Evolutionary conservation across 2,113 vertebrate species (phyloP), one percentile per base, ranked within the genome.

Genomic region (Megaleporinus macrocephalus): DNA sequence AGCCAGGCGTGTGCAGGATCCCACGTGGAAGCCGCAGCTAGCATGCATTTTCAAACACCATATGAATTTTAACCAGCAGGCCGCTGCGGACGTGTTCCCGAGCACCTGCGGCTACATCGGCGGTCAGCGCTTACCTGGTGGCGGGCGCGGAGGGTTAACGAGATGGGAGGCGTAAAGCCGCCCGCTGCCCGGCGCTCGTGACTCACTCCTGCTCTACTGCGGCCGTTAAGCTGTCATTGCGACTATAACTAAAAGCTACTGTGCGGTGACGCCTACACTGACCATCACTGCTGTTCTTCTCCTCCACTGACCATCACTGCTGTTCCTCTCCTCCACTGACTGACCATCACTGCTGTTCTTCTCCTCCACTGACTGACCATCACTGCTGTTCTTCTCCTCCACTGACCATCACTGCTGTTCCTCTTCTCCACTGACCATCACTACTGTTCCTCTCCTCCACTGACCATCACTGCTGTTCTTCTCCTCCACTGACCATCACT

Each of bases 141-240:
- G 20, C 51, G 57, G 79, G 59, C 53, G 55, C 44, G 6, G 16
- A 41, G 30, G 70, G 44, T 73, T 79, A 79, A 73, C 66, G 71
- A 66, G 18, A 18, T 26, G 47, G 27, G 71, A 66, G 61, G 27
- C 27, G 16, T 16, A 0, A 41, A 63, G 61, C 10, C 22, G 26
- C 18, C 22, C 13, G 33, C 22, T 14, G 33, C 33, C 33, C 33
- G 44, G 6, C 66, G 5, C 30, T 68, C 33, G 26, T 65, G 79
- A 65, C 57, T 65, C 69, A 65, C 14, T 63, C 20, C 22, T 44
- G 79, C 71, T 81, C 14, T 66, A 63, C n/a, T 44, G 66, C 33
- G 44, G 22, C 22, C 62, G 29, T 20, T 47, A 62, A 3, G 78
- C 68, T 66, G 47, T 55, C 33, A 65, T 26, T n/a, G 44, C 49